A percentile compares a stretch with the other conserved stretches of the same genome.
phyloP scores from a whole-genome alignment of 92 coral and sea anemone species.

The Montipora capitata region DNA sequence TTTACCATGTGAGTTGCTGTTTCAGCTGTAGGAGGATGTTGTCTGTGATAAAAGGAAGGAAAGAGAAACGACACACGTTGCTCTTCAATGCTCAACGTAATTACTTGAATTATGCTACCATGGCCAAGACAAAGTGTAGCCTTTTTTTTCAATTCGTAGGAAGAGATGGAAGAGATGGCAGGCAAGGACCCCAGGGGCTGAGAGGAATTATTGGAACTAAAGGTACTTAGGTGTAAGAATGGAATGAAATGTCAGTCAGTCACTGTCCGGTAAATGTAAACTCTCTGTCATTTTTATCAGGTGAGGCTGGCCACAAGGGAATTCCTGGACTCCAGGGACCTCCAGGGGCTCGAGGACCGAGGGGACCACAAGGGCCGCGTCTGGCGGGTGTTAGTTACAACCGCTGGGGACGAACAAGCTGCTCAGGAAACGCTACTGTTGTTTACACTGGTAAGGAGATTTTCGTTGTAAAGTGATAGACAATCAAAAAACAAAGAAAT shows the following conservation, averaged over 20 bases:
- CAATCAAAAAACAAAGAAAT: too few species aligned
- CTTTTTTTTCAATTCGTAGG: slow-evolving; percentile 16
- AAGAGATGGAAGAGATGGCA: slow-evolving; percentile 49
- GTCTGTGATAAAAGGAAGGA: too few species aligned
- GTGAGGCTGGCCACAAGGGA: slow-evolving; percentile 26
- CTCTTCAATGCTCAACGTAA: too few species aligned
- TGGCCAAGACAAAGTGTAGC: too few species aligned
- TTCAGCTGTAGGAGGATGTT: too few species aligned
- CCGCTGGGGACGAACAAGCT: slow-evolving; percentile 57
- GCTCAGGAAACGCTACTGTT: slow-evolving; percentile 24
- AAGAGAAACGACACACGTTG: too few species aligned
- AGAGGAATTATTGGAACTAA: slow-evolving; percentile 38
- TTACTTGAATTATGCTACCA: too few species aligned
- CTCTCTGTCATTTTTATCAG: neutral
- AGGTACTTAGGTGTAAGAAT: neutral
- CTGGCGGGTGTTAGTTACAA: slow-evolving; percentile 32
- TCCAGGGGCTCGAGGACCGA: slow-evolving; percentile 16
- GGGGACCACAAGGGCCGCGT: slow-evolving; percentile 28
- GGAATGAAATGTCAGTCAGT: too few species aligned
- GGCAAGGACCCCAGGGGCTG: slow-evolving; percentile 10
- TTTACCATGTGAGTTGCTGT: too few species aligned
- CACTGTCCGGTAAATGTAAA: neutral
- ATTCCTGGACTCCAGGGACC: slow-evolving; percentile 26
- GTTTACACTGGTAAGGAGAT: slow-evolving; percentile 37
- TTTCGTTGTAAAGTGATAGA: neutral